phyloP scores from a whole-genome alignment of 2,113 vertebrate genomes.

The Thamnophis sirtalis region DNA sequence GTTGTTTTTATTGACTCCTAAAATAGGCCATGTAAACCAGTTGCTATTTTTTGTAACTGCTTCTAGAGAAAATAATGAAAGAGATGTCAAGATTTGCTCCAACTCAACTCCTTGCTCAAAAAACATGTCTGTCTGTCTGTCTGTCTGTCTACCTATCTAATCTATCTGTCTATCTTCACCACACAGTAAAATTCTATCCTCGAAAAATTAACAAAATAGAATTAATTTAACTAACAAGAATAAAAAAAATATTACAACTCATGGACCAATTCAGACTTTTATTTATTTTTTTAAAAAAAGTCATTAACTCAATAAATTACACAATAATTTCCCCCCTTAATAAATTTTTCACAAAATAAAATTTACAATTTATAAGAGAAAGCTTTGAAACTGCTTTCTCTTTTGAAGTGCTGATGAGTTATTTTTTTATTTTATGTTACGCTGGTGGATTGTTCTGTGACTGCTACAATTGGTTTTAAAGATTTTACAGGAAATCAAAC shows the following conservation, averaged over 20 bases:
- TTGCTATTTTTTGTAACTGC: neutral
- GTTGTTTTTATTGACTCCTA: neutral
- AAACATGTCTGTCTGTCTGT: neutral
- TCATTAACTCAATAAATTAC: conserved; percentile 78
- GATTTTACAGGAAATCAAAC: conserved; percentile 59
- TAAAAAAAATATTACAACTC: neutral
- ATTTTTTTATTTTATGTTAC: conserved; percentile 65
- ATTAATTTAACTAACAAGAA: neutral
- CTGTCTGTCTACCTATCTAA: too few relatives aligned
- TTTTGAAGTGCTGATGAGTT: conserved; percentile 67
- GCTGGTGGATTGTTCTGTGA: conserved; percentile 72
- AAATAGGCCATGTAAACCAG: neutral
- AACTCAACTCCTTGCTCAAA: neutral
- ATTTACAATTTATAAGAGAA: conserved; percentile 70
- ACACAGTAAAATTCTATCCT: neutral
- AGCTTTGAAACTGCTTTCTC: conserved; percentile 55
- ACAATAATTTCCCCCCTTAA: conserved; percentile 68
- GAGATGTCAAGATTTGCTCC: neutral
- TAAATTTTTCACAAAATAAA: conserved; percentile 79
- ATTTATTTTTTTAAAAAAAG: conserved; percentile 62
- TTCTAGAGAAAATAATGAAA: neutral
- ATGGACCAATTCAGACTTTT: conserved; percentile 65
- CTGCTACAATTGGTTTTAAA: conserved; percentile 66
- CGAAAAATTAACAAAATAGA: neutral
- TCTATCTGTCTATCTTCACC: neutral